Base-by-base conservation (phyloP, 2,888 invertebrate genomes). In the Tetropium fuscum region DNA sequence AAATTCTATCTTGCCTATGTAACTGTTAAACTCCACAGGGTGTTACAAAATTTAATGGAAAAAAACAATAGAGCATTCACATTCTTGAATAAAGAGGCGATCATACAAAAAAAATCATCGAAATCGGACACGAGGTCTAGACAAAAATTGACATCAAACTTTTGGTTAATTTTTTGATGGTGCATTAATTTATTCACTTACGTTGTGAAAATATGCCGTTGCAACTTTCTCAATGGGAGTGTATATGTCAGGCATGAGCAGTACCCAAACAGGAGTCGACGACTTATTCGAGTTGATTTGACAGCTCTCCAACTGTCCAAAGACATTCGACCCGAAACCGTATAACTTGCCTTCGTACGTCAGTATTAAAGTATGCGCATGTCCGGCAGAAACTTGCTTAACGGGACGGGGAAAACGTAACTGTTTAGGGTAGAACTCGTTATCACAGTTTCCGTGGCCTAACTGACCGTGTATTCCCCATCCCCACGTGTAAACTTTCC, bases 401-500 rank as follows among this genome's bases (percentile, higher is more conserved):
- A 86, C 75, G 68, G 80, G 80, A 75, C 82, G 57, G n/a, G 74
- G 68, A 58, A 81, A 80, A 25, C 69, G 49, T 13, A 81, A 57
- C 47, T 74, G 59, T 80, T 82, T 83, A 4, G 92, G 91, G 53
- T 81, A 79, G 65, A 82, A 82, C 60, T 83, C 83, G 76, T 94
- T 91, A 71, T 93, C 91, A 11, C 93, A 90, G 70, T 84, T 86
- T 2, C 93, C 93, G 73, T 94, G 92, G 15, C 97, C 97, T 8
- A 97, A 83, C 80, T 97, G 97, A 0, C 97, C 97, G 78, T 96
- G 94, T 32, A 97, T 91, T 16, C 95, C 96, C 97, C 97, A 97
- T 16, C 97, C 97, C 96, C 97, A 97, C 1, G 91, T 92, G 76
- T 91, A 97, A 0, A 96, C 87, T 60, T 90, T 82, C 3, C 94